Evolutionary conservation across 2,888 invertebrate genomes (phyloP), one percentile per base, ranked within the genome.

Genomic region (Melinopterus prodromus): DNA sequence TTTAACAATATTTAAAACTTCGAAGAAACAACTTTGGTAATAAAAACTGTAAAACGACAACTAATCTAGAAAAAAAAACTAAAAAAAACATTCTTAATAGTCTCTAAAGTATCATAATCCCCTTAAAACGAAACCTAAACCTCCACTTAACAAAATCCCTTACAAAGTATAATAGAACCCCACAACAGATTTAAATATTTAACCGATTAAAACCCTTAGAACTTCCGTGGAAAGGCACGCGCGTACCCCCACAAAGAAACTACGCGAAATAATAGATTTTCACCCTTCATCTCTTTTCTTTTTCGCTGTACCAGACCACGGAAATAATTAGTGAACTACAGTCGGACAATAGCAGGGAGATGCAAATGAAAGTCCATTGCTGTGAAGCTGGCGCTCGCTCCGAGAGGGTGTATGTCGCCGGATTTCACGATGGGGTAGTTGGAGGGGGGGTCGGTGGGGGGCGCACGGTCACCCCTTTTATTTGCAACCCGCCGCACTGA

Each of bases 251-350:
- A 53, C 53, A 53, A 53, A 53, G 53, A 53, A 53, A 53, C 53
- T 9, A 1, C 53, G 53, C 53, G 53, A 53, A 53, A 53, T 53
- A 53, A 53, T 53, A 53, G 53, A 53, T 26, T 26, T 12, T 7
- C 53, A 53, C 53, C 53, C 53, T 9, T 12, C 53, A 7, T 12
- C 5, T 53, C 12, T 53, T 53, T 53, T 53, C 38, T 9, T 9
- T 53, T 53, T 53, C 53, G 12, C 5, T 53, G 26, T 26, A 26
- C 53, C 12, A 7, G 12, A 53, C 53, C 53, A 53, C 53, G 53
- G 53, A 53, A 53, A 53, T 53, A 53, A 53, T 53, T 53, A 53
- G 53, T 53, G 53, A 53, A 53, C 53, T 53, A 53, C 53, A 53
- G 9, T 2, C 53, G 53, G 53, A 53, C 5, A 53, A 53, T 53